These are phyloP conservation scores for Pachymerium ferrugineum DNA, from an alignment of 2,888 invertebrate genomes.

Conservation along the genomic window DNA sequence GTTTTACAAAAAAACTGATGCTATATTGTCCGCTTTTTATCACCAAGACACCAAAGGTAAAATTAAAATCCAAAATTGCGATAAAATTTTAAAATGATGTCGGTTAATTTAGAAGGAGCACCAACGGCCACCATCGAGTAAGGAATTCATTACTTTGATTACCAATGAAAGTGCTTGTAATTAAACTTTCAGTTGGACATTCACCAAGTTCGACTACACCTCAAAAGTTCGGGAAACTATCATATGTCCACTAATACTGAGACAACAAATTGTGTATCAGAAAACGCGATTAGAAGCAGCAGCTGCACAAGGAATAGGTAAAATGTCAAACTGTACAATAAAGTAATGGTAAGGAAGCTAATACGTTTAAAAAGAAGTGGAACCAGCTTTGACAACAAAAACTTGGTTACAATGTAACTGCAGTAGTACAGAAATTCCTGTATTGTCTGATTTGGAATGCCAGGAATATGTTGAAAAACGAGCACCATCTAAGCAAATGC, in stretches of 20 bases:
- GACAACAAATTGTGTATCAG: background rate
- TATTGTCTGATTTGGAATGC: background rate
- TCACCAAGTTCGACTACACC: no score
- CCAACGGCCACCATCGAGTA: no score
- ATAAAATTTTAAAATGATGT: no score
- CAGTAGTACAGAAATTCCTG: background rate
- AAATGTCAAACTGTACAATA: no score
- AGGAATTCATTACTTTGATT: no score
- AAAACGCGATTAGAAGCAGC: background rate
- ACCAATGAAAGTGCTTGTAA: background rate
- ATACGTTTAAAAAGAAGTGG: background rate
- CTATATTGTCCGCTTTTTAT: no score
- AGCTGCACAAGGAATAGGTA: background rate
- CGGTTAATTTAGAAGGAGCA: no score
- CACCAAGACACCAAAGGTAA: no score
- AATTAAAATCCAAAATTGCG: no score
- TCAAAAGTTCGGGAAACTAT: background rate
- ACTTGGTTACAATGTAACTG: slow-evolving; percentile 21
- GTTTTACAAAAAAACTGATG: background rate
- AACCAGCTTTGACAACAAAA: background rate
- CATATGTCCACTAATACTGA: background rate
- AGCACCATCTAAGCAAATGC: background rate
- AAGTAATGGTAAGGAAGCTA: no score
- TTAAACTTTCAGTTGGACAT: no score
- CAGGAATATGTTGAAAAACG: background rate